A percentile compares a stretch with the other conserved stretches of the same genome.
phyloP scores from a whole-genome alignment of 1,140 invertebrate species.

The Panagrolaimus sp. region DNA sequence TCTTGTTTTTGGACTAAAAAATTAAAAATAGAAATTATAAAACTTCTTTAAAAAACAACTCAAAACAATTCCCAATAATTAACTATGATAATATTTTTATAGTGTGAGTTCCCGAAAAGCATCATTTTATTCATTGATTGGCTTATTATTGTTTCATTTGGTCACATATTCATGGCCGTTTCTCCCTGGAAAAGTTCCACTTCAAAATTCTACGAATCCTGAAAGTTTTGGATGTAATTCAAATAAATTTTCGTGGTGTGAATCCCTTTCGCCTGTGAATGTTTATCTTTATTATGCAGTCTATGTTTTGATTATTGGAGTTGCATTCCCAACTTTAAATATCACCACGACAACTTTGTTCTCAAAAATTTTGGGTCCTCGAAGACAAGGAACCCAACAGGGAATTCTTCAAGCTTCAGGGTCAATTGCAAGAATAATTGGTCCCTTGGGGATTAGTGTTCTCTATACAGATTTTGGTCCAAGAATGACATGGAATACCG shows the following conservation, averaged over 20 bases:
- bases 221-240: not conserved
- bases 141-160: not conserved
- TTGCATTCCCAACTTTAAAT: constrained; percentile 6
- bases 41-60: no score
- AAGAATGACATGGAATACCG: constrained; percentile 5
- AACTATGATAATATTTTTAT: no score
- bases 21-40: no score
- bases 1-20: not conserved
- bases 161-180: constrained; percentile 19
- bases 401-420: constrained; percentile 47
- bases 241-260: constrained; percentile 33
- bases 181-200: not conserved
- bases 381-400: constrained; percentile 40
- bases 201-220: constrained; percentile 5
- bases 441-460: constrained; percentile 22
- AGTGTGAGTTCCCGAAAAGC: constrained; percentile 28
- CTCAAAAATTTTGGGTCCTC: constrained; percentile 9
- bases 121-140: constrained; percentile 3
- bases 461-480: not conserved
- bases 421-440: constrained; percentile 41
- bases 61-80: no score
- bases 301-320: constrained; percentile 6
- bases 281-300: constrained; percentile 5
- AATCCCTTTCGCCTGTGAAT: constrained; percentile 24
- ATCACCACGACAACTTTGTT: not conserved